A percentile compares a stretch with the other conserved stretches of the same genome.
phyloP scores from a whole-genome alignment of 2,888 invertebrate species.

The Brachycybe producta region DNA sequence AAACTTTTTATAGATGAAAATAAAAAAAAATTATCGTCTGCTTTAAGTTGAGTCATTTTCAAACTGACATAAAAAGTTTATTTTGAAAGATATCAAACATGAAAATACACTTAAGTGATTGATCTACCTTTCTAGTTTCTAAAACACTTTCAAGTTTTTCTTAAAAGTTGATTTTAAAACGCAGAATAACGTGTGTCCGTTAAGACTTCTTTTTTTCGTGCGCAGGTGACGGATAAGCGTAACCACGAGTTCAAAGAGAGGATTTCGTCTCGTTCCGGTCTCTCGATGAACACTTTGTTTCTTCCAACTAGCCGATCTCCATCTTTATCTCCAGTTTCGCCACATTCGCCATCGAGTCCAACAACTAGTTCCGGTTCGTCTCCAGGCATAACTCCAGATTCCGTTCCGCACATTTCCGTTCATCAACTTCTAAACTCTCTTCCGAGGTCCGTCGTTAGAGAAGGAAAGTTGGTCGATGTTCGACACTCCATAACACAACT shows the following conservation, averaged over 20 bases:
- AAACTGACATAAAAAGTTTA: too few relatives aligned
- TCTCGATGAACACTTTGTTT: not conserved
- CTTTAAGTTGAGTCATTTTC: too few relatives aligned
- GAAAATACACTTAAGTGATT: too few relatives aligned
- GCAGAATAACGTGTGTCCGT: not conserved
- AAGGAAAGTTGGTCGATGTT: conserved; percentile 12
- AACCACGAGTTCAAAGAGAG: conserved; percentile 4
- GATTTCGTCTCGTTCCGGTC: not conserved
- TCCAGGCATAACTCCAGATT: too few relatives aligned
- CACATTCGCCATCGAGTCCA: conserved; percentile 4
- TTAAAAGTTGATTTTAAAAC: too few relatives aligned
- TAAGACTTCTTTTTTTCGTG: too few relatives aligned
- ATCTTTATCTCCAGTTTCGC: conserved; percentile 1
- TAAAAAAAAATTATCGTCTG: too few relatives aligned
- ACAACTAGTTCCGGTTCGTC: not conserved
- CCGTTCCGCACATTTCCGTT: not conserved
- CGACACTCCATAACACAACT: conserved; percentile 16
- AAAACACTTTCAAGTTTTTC: too few relatives aligned
- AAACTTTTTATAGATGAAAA: too few relatives aligned
- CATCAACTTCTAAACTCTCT: conserved; percentile 11
- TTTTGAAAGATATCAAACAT: too few relatives aligned
- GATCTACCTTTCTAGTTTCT: too few relatives aligned
- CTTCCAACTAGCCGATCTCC: conserved; percentile 2
- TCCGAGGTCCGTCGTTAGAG: conserved; percentile 11
- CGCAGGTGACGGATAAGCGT: conserved; percentile 17